Conservation (phyloP, 2,797 vertebrate species). For the Enteromius treurensis region DNA sequence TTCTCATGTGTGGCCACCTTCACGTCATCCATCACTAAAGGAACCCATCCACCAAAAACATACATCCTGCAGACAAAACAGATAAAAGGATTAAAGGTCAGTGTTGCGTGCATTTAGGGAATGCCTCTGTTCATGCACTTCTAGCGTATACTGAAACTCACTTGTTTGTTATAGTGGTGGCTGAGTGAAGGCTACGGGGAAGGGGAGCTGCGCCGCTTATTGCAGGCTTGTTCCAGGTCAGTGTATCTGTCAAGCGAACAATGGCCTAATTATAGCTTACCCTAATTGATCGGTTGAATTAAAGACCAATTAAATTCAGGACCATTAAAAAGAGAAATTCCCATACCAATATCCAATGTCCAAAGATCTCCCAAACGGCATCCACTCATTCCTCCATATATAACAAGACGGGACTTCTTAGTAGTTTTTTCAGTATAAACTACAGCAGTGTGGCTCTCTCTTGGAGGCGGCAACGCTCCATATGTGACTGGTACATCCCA, state of each 20-base stretch:
- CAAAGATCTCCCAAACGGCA: constrained; percentile 94
- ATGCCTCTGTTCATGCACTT: not conserved
- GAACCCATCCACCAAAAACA: constrained; percentile 90
- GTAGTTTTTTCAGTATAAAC: constrained; percentile 91
- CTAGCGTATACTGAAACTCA: constrained; percentile 66
- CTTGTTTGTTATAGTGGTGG: constrained; percentile 96
- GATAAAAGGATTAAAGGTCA: constrained; percentile 21
- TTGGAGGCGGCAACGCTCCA: constrained; percentile 89
- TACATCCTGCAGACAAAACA: constrained; percentile 80
- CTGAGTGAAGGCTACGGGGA: constrained; percentile 92
- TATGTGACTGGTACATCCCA: constrained; percentile 98
- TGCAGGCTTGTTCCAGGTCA: constrained; percentile 93
- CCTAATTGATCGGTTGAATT: not conserved
- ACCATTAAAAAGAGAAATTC: constrained; percentile 54
- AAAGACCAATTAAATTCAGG: not conserved
- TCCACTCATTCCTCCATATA: constrained; percentile 96
- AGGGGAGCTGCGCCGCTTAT: constrained; percentile 89
- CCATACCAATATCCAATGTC: constrained; percentile 92
- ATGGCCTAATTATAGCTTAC: constrained; percentile 9
- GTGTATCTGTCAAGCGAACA: constrained; percentile 76
- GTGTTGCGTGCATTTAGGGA: not conserved
- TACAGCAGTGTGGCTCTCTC: constrained; percentile 95
- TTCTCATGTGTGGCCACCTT: constrained; percentile 97
- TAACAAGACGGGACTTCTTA: constrained; percentile 89
- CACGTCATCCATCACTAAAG: constrained; percentile 94